phyloP scores from a whole-genome alignment of 2,888 invertebrate genomes.

The Pseudococcus longispinus region DNA sequence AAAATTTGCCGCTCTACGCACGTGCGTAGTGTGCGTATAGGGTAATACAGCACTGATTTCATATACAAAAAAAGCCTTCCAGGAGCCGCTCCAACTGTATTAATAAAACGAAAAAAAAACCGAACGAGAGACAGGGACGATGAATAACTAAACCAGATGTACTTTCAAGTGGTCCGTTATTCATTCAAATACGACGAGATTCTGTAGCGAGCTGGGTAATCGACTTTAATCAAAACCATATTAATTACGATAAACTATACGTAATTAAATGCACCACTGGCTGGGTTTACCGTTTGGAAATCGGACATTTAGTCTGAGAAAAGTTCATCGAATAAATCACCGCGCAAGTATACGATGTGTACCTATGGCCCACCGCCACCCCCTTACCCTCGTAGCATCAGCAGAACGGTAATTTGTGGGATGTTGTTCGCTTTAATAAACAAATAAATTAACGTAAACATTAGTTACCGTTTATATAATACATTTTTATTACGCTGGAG shows the following conservation, averaged over 20 bases:
- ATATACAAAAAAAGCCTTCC: background rate
- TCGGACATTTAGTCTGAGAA: slow-evolving; percentile 35
- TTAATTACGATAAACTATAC: slow-evolving; percentile 26
- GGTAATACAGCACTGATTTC: no score
- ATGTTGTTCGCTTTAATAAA: slow-evolving; percentile 33
- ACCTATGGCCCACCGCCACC: background rate
- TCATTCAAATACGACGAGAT: background rate
- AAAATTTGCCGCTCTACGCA: no score
- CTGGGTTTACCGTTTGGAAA: background rate
- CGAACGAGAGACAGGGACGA: background rate
- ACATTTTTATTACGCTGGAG: slow-evolving; percentile 36
- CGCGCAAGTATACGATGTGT: background rate
- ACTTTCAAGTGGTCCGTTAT: slow-evolving; percentile 13
- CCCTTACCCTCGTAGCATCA: background rate
- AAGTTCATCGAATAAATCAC: slow-evolving; percentile 39
- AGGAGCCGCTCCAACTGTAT: background rate
- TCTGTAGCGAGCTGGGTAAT: background rate
- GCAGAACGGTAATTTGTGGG: slow-evolving; percentile 1
- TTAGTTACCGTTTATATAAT: slow-evolving; percentile 13
- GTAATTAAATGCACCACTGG: slow-evolving; percentile 9
- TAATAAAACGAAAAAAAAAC: background rate
- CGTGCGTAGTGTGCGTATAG: no score
- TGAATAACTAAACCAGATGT: slow-evolving; percentile 1
- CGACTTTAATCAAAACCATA: slow-evolving; percentile 30
- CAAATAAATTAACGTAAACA: slow-evolving; percentile 44